Evolutionary conservation across 1,140 invertebrate species (phyloP), one percentile per base, ranked within the genome.

Genomic region (Drosophila tsacasi): DNA sequence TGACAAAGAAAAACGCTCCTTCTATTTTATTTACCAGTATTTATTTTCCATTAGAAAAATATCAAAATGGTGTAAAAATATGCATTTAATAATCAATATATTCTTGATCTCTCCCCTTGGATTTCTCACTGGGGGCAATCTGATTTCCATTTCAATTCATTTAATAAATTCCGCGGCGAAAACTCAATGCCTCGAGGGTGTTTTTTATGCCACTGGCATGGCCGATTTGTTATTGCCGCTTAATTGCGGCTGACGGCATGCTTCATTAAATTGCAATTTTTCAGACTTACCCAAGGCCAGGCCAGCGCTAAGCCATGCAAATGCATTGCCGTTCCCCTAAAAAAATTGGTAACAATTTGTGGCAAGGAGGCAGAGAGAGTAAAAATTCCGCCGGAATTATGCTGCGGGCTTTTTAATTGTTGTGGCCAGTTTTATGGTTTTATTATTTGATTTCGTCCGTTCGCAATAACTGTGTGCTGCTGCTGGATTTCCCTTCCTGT

Each of bases 191-290:
- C 39, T 50, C 25, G 23, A 59, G 69, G 39, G 32, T 57, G 44
- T 57, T 80, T 62, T 54, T 63, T 39, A 61, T 58, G 47, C 61
- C 64, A 40, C 7, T 21, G 62, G 73, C 46, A 35, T 32, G 39
- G 61, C 32, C 50, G 73, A 58, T 76, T 83, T 49, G 63, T 78
- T 83, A 67, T 80, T 80, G 76, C 52, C 65, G 84, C 78, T 63
- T 89, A 89, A 89, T 84, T 81, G 79, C 63, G 78, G 81, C 73
- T 68, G 79, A 81, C 69, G 85, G 71, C 68, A 79, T 67, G 84
- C 73, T 84, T 90, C 85, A 89, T 89, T 90, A 90, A 89, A 89
- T 81, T 89, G 74, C 85, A 81, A 81, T 89, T 85, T 76, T 66
- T 81, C 64, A 81, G 47, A 54, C 66, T 65, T 68, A 25, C 35